A percentile compares a stretch with the other conserved stretches of the same genome.
Conservation (phyloP, 2,888 invertebrate species). For the Odontocerum albicorne region DNA sequence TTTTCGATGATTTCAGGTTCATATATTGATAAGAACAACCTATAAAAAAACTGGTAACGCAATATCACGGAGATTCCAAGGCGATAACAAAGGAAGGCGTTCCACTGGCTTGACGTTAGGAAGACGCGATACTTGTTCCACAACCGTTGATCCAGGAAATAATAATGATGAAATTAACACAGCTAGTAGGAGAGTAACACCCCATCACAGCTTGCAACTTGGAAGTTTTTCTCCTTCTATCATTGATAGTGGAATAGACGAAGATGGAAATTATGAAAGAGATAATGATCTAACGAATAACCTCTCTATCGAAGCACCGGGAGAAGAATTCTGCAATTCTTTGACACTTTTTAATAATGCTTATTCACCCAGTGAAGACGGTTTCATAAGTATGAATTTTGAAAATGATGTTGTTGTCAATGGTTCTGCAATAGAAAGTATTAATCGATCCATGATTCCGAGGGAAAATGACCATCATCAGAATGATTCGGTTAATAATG, state of each 20-base stretch:
- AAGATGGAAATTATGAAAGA: not conserved
- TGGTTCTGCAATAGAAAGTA: not conserved
- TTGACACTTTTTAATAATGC: conserved; percentile 12
- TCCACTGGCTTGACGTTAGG: conserved; percentile 45
- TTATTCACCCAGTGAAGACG: conserved; percentile 16
- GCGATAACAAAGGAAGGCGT: conserved; percentile 44
- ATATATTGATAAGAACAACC: conserved; percentile 48
- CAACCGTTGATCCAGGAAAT: conserved; percentile 43
- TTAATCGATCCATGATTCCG: not conserved
- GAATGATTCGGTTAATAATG: too few species aligned
- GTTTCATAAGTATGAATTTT: conserved; percentile 23
- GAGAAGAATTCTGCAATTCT: too few species aligned
- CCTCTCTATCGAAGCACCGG: too few species aligned
- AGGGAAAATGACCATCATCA: not conserved
- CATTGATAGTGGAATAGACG: not conserved
- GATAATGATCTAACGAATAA: too few species aligned
- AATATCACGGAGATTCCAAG: conserved; percentile 47
- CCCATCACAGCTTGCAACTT: not conserved
- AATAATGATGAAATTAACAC: conserved; percentile 44
- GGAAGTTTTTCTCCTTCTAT: not conserved
- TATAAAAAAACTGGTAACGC: conserved; percentile 52
- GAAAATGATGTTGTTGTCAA: conserved; percentile 23
- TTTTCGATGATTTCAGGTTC: too few species aligned
- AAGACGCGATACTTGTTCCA: conserved; percentile 49
- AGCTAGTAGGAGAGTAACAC: not conserved